Conservation (phyloP, 1,140 invertebrate species). For the Drosophila chauvacae region DNA sequence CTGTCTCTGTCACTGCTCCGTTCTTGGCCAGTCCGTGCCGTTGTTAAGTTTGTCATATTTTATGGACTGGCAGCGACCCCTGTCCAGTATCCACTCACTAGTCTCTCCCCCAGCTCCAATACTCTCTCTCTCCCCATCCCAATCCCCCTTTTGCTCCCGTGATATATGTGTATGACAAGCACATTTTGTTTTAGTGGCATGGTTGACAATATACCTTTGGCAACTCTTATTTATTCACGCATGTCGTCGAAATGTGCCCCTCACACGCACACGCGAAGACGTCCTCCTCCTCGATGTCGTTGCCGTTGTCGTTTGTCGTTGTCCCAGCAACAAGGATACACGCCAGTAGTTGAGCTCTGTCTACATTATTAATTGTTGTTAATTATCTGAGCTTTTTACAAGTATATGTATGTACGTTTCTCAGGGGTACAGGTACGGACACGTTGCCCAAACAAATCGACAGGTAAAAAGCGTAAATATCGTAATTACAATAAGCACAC, state of each 20-base stretch:
- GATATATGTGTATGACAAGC: slow-evolving; percentile 81
- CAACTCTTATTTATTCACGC: slow-evolving; percentile 78
- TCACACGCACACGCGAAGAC: slow-evolving; percentile 67
- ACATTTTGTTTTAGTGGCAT: slow-evolving; percentile 78
- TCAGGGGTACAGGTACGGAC: not conserved
- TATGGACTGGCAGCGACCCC: slow-evolving; percentile 61
- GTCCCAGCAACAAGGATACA: slow-evolving; percentile 14
- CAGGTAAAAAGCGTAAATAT: slow-evolving; percentile 35
- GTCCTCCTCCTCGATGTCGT: not conserved
- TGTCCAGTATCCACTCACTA: slow-evolving; percentile 13
- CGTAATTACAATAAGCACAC: slow-evolving; percentile 37
- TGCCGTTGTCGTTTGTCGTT: not conserved
- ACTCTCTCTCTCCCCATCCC: not conserved
- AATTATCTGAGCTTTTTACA: slow-evolving; percentile 47
- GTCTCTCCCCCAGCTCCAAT: not conserved
- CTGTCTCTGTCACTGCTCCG: slow-evolving; percentile 24
- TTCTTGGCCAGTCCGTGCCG: slow-evolving; percentile 59
- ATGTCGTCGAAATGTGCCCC: slow-evolving; percentile 70
- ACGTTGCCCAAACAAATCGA: slow-evolving; percentile 35
- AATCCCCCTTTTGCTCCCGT: slow-evolving; percentile 37
- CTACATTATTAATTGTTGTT: slow-evolving; percentile 74
- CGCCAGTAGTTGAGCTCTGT: slow-evolving; percentile 19
- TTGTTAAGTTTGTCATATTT: slow-evolving; percentile 79
- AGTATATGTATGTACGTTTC: not conserved
- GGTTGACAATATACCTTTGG: slow-evolving; percentile 75